phyloP scores from a whole-genome alignment of 2,888 invertebrate genomes.

The Sphaeridia pumilis region DNA sequence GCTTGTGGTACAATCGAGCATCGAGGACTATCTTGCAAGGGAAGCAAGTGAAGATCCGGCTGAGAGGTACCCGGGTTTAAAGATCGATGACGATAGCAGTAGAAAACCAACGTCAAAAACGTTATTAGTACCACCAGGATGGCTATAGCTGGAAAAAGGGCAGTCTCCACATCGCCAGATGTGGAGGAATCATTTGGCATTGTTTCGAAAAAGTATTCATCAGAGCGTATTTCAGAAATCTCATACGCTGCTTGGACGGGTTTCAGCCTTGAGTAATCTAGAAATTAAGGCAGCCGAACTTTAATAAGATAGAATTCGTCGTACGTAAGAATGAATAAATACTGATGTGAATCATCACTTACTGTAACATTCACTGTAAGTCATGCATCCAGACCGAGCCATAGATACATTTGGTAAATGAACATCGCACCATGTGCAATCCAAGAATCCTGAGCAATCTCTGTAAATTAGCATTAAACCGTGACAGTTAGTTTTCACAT shows the following conservation, averaged over 20 bases:
- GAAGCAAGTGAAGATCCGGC: constrained; percentile 23
- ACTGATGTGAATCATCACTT: background rate
- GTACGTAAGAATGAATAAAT: background rate
- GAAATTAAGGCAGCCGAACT: background rate
- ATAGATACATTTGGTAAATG: constrained; percentile 42
- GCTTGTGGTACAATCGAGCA: constrained; percentile 22
- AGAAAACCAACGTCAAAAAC: constrained; percentile 66
- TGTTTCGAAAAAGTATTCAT: background rate
- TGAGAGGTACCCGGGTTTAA: constrained; percentile 18
- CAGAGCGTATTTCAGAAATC: background rate
- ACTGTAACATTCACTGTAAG: constrained; percentile 22
- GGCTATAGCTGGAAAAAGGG: constrained; percentile 76
- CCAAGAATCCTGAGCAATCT: constrained; percentile 54
- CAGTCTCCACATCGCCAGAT: constrained; percentile 37
- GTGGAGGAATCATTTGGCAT: background rate
- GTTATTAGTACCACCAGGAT: constrained; percentile 70
- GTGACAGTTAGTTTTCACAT: background rate
- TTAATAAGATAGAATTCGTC: background rate
- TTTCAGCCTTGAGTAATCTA: background rate
- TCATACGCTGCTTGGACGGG: background rate
- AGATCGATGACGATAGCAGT: constrained; percentile 60
- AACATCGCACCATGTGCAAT: constrained; percentile 84
- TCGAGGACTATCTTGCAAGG: constrained; percentile 19
- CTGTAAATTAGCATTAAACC: constrained; percentile 33
- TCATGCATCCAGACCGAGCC: constrained; percentile 50